Evolutionary conservation across 1,140 invertebrate species (phyloP), one percentile per base, ranked within the genome.

Genomic region (Melanaphis sacchari): DNA sequence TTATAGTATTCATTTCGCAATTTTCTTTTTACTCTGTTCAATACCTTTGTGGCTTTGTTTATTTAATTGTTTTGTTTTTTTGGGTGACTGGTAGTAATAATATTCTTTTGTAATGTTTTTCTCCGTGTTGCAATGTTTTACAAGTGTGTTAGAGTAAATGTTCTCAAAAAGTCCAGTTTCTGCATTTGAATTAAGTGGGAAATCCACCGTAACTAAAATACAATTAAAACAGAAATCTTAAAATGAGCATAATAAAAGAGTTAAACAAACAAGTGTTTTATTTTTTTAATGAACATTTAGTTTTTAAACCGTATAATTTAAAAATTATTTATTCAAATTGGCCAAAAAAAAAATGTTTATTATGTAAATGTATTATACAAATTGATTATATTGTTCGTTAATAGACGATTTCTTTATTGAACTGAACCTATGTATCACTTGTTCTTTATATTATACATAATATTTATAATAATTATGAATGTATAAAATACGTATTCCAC

Each of bases 201-300:
- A 40, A 82, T 92, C 91, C 31, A 92, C 46, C 15, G 91, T 84
- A 52, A 91, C 90, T 91, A 91, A 91, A 91, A 46, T 59, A 90
- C 26, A 90, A 43, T 43, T 76, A 91, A 76, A 81, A 22, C 21
- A 49, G 18, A 52, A 88, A 18, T 89, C 21, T 52, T 43, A 43
- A 36, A 52, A 52, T 46, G 76, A 91, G 11, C 41, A 41, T 59
- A 31, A 59, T 40, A 40, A 90, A 40, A 59, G 87, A 38, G 24
- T 49, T 89, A 49, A 26, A 59, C 2, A 59, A 90, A 90, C 26
- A 36, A 90, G 46, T 90, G 36, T 90, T 38, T 90, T 59, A 9
- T 31, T 40, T 59, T 90, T 15, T 76, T 76, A 76, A 59, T 26
- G 52, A 90, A 40, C n/a, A 52, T 89, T 49, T 43, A 87, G 4